Base-by-base conservation (phyloP, 2,113 vertebrate species). In the Labeo rohita region DNA sequence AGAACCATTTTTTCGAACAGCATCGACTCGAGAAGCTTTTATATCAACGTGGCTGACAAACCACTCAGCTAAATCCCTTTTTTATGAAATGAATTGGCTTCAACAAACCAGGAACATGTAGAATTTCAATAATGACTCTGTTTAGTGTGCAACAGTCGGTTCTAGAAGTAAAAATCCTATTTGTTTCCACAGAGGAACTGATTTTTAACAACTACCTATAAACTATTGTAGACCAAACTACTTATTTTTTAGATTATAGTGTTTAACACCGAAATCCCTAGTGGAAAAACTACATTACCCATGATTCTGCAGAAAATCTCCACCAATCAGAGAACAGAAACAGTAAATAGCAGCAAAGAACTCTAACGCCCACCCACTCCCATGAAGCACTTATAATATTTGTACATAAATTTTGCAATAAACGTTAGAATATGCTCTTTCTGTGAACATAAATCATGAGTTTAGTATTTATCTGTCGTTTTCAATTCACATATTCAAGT, bases 281-380 rank as follows among this genome's bases (percentile, higher is more conserved):
- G n/a, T 49, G 4, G n/a, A 75, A 34, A 28, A 15, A 52, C 74
- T 76, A 52, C 74, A 76, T 76, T 52, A 52, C 74, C 74, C 74
- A 77, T 28, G 7, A 77, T 54, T 77, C 74, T 54, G 45, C 36
- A 15, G 0, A 13, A 6, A 49, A 7, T 74, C 10, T 49, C 45
- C 72, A 50, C 72, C 72, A 75, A 28, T 75, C 72, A 75, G 45
- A 75, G 21, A 75, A 23, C 15, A 12, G 6, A 75, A 75, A 49
- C 21, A 7, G 43, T 21, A 43, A 73, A n/a, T 1, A 0, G 4
- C 0, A 2, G 7, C 34, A 43, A 10, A 43, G 39, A 39, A 4
- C 15, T 66, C 23, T 21, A 12, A 11, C 4, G 28, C 13, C 15
- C 8, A 8, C 7, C 28, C 34, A 68, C 34, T 68, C 34, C 13